Evolutionary conservation across 2,113 vertebrate species (phyloP), one percentile per base, ranked within the genome.

Genomic region (Falcunculus frontatus): DNA sequence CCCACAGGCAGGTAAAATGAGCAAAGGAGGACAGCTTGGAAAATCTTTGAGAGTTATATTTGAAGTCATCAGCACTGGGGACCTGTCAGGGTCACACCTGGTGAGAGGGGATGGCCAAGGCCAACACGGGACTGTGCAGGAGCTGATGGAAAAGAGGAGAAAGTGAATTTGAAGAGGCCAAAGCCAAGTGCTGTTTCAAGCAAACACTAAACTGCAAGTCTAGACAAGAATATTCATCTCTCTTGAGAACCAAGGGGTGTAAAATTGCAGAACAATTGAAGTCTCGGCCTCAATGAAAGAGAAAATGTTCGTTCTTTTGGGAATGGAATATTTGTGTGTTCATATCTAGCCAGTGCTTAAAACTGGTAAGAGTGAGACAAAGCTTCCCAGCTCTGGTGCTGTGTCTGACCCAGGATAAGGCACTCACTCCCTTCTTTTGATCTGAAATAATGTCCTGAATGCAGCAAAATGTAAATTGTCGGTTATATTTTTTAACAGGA

Each of bases 111-210:
- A 50, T 16, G 12, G 30, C 22, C 4, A 41, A 62, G 63, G 35
- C 46, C n/a, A 37, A 22, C 16, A n/a, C 0, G 0, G 7, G 46
- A 18, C 26, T 42, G 20, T 27, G 13, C 30, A 20, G n/a, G 17
- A 47, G 23, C 13, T 65, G 37, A 59, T 0, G 1, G 20, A 63
- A 63, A 70, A 41, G 27, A 46, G 44, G 42, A 70, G 39, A 37
- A 72, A 21, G 16, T 2, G 10, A 25, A 37, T 53, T 53, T 47
- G 47, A 53, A 67, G 37, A 49, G 13, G 13, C 4, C 37, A 57
- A 76, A 80, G 23, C 22, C 9, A 21, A 60, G 25, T 41, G 26
- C 16, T 2, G 0, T 37, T 84, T 72, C 23, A n/a, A 73, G 30
- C 5, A 85, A 52, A 39, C 25, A 35, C 11, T 59, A 30, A 64